Base-by-base conservation (phyloP, 2,113 vertebrate genomes). In the Pseudonaja textilis region DNA sequence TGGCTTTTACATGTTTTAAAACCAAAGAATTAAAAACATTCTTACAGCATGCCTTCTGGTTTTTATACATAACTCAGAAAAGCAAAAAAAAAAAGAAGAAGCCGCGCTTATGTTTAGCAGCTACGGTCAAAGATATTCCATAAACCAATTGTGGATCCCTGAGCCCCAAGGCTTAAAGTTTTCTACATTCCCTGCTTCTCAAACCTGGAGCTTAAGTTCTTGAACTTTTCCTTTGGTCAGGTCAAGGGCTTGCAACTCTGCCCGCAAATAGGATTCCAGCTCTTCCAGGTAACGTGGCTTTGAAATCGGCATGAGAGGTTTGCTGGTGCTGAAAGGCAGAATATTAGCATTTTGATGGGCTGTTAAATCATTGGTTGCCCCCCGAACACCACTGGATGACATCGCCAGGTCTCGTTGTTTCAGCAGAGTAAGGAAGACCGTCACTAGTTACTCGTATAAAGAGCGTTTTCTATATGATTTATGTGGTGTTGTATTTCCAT, bases 171-270 rank as follows among this genome's bases (percentile, higher is more conserved):
- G 25, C 25, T 89, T 81, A 85, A 39, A 74, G 14, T 23, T 29
- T 59, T 1, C 42, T 34, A 39, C 6, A 23, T 89, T 11, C 50
- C 57, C 52, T 34, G 47, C 26, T 14, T 50, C 39, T 50, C 95
- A 95, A 87, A 99, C 98, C 98, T 98, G 98, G 6, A 98, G 97
- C 94, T 95, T 98, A 86, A 97, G 94, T 88, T 98, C 97, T 95
- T 98, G 98, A 4, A 93, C 56, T 29, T 97, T 97, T 18, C 97
- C 96, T 29, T 96, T 94, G 10, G 95, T 90, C 18, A 97, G 45
- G 93, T 96, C 96, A 89, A 98, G 95, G 56, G 94, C 57, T 7
- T 96, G 96, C 26, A 99, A 97, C 93, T 98, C 97, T 94, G 97
- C 97, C 92, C 95, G 97, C 74, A 98, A 94, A 92, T 97, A 97